Evolutionary conservation across 1,140 invertebrate genomes (phyloP).

Genomic region (Batillaria attramentaria): DNA sequence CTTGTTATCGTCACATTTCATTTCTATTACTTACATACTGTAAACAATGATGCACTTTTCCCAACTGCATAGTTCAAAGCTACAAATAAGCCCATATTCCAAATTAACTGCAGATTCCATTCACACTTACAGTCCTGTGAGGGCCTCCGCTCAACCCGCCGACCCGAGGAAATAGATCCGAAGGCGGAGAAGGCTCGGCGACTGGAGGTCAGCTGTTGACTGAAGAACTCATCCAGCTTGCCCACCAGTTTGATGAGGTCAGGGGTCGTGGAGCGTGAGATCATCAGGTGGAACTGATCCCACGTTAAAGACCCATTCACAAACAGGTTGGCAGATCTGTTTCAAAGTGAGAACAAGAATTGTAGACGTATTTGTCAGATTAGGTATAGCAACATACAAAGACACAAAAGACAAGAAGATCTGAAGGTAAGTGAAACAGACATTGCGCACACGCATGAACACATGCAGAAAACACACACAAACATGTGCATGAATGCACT

Average conservation of each 20-base stretch:
- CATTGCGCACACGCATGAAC: no score
- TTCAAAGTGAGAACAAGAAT: slow-evolving; percentile 29
- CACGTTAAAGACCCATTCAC: slow-evolving; percentile 92
- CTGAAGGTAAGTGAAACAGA: no score
- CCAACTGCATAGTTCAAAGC: no score
- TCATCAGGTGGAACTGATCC: slow-evolving; percentile 97
- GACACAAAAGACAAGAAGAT: neutral
- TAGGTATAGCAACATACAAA: neutral
- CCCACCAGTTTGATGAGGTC: slow-evolving; percentile 97
- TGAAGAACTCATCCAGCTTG: slow-evolving; percentile 96
- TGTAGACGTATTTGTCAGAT: neutral
- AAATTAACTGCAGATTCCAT: no score
- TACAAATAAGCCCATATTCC: no score
- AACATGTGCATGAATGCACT: no score
- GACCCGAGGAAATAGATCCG: slow-evolving; percentile 48
- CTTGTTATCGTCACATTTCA: no score
- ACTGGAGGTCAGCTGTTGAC: slow-evolving; percentile 69
- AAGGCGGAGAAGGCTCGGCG: slow-evolving; percentile 64
- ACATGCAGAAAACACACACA: no score
- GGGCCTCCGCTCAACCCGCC: slow-evolving; percentile 22
- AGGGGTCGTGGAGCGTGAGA: slow-evolving; percentile 95
- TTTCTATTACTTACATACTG: no score
- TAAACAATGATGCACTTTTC: no score
- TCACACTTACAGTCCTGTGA: slow-evolving; percentile 34
- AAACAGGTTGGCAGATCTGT: slow-evolving; percentile 91